Evolutionary conservation across 2,113 vertebrate genomes (phyloP), one percentile per base, ranked within the genome.

Genomic region (Sorex araneus): DNA sequence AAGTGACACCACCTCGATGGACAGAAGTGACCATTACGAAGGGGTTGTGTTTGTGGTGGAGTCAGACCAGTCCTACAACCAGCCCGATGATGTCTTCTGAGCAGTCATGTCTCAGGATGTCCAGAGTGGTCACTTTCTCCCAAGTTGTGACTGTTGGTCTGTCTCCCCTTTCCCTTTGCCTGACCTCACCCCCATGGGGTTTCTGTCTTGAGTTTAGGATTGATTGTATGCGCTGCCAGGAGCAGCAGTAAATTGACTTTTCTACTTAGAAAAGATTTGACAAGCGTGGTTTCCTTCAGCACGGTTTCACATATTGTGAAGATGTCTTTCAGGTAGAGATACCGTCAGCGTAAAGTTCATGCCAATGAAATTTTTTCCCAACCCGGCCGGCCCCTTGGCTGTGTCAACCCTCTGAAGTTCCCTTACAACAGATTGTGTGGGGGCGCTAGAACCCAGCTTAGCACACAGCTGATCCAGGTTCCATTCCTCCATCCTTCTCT

Each of bases 31-130:
- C n/a, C n/a, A 4, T 0, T 60, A 28, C 0, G n/a, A 95, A 50
- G 74, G 82, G 8, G 84, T 93, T 16, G 34, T 30, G 40, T 54
- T 28, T 0, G 91, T 98, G 0, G 92, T 98, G 45, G 16, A 97
- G n/a, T 96, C 96, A n/a, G 92, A 95, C 69, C 19, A 73, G 79
- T 96, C 87, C 94, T 97, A 97, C 30, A 98, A 97, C 57, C 94
- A n/a, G 84, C 92, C 69, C 4, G 92, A 40, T 12, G 43, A 94
- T 66, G 19, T 71, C 60, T 92, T 96, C 66, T 95, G 75, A 96
- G 3, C 28, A 36, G 18, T 30, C 69, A 45, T 66, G 87, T 30
- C 18, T 30, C n/a, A 63, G 34, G 30, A 30, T n/a, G 32, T 50
- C 28, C 3, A 86, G 36, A 66, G 84, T 7, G 2, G 3, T 16